These are phyloP conservation scores for Henicopernis longicauda DNA, from an alignment of 2,113 vertebrate genomes.

Conservation along the genomic window DNA sequence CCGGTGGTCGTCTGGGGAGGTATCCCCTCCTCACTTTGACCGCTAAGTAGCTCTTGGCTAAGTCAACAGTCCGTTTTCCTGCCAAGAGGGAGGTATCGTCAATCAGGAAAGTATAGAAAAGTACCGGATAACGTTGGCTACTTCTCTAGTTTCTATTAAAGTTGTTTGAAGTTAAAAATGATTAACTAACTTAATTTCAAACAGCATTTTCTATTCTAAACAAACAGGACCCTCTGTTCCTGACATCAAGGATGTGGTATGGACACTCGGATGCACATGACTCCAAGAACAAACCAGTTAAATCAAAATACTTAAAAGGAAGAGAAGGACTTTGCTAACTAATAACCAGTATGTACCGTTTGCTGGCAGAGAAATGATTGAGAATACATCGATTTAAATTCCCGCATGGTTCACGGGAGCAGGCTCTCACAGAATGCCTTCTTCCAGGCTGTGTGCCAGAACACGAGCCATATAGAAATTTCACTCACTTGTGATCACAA, in stretches of 20 bases:
- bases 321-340: background rate
- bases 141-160: too few relatives aligned
- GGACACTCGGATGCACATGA: background rate
- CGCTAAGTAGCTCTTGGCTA: too few relatives aligned
- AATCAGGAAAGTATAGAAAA: too few relatives aligned
- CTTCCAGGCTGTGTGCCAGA: background rate
- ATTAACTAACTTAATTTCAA: too few relatives aligned
- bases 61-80: too few relatives aligned
- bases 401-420: fast-evolving
- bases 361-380: background rate
- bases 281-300: background rate
- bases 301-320: background rate
- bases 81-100: too few relatives aligned
- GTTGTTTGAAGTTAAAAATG: too few relatives aligned
- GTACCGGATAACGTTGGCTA: too few relatives aligned
- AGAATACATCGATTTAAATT: background rate
- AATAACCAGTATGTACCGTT: background rate
- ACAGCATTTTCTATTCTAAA: too few relatives aligned
- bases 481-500: background rate
- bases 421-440: background rate
- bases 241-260: background rate
- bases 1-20: too few relatives aligned
- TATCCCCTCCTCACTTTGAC: too few relatives aligned
- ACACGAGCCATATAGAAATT: background rate
- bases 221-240: too few relatives aligned